phyloP scores from a whole-genome alignment of 2,888 invertebrate species.

The Nemoura dubitans region DNA sequence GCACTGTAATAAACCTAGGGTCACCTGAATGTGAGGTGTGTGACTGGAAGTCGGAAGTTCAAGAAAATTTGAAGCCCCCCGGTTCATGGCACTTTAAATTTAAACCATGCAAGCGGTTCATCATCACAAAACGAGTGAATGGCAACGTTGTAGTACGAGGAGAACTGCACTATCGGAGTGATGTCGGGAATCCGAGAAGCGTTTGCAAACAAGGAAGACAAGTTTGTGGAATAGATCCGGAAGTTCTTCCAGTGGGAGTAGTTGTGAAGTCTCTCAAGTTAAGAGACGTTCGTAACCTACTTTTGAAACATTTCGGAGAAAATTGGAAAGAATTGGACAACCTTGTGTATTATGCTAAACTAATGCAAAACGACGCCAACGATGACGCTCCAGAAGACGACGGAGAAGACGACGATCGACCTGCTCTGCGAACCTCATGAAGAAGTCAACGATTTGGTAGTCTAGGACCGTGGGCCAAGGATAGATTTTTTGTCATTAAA shows the following conservation, averaged over 20 bases:
- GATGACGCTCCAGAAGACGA: not conserved
- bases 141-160: constrained; percentile 8
- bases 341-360: not conserved
- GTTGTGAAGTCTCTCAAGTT: too few relatives aligned
- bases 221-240: not conserved
- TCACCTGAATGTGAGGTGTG: constrained; percentile 47
- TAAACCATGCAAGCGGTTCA: constrained; percentile 50
- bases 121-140: constrained; percentile 13
- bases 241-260: not conserved
- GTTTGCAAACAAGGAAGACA: constrained; percentile 19
- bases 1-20: constrained; percentile 50
- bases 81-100: constrained; percentile 53
- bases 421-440: not conserved
- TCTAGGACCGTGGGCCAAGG: too few relatives aligned
- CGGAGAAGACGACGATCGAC: not conserved
- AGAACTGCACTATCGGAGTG: constrained; percentile 36
- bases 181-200: constrained; percentile 9
- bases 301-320: too few relatives aligned
- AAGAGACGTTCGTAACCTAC: too few relatives aligned
- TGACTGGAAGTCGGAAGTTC: constrained; percentile 51
- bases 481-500: too few relatives aligned
- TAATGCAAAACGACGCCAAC: not conserved
- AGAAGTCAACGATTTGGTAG: not conserved
- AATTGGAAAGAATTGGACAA: too few relatives aligned
- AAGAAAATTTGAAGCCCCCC: constrained; percentile 49